These are phyloP conservation scores for Arenicola marina DNA, from an alignment of 2,888 invertebrate genomes.

Conservation along the genomic window DNA sequence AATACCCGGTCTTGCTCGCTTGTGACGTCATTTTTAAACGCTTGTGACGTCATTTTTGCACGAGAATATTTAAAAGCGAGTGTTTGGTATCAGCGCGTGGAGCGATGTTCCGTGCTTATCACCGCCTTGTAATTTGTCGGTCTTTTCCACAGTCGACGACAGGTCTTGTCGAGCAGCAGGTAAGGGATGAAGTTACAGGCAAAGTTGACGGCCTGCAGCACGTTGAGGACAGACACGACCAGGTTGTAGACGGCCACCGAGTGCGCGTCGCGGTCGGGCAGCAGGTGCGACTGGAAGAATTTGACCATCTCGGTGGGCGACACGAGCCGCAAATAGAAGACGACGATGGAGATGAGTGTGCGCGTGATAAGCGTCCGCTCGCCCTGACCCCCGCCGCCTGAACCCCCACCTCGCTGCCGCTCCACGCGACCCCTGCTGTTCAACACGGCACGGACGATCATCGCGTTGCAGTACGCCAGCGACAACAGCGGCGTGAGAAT, in stretches of 20 bases:
- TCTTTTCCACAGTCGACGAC: too few relatives aligned
- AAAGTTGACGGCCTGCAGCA: conserved; percentile 1
- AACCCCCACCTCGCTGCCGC: too few relatives aligned
- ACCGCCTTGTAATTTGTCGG: too few relatives aligned
- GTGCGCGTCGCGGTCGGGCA: neutral
- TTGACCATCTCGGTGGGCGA: neutral
- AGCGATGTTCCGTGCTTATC: too few relatives aligned
- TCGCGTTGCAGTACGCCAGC: neutral
- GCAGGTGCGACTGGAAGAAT: neutral
- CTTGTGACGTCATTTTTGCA: too few relatives aligned
- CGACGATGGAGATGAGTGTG: neutral
- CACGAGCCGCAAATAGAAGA: neutral
- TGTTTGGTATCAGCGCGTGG: too few relatives aligned
- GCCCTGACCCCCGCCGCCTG: too few relatives aligned
- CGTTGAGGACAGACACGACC: neutral
- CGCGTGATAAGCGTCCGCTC: neutral
- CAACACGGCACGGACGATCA: neutral
- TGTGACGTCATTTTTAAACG: too few relatives aligned
- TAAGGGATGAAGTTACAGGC: conserved; percentile 1
- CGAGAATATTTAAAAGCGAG: too few relatives aligned
- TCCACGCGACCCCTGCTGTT: neutral
- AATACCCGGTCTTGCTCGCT: too few relatives aligned
- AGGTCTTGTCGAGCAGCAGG: conserved; percentile 1
- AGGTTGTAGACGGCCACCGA: neutral
- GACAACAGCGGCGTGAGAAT: neutral